Evolutionary conservation across 2,113 vertebrate species (phyloP).

Genomic region (Pangasianodon hypophthalmus): DNA sequence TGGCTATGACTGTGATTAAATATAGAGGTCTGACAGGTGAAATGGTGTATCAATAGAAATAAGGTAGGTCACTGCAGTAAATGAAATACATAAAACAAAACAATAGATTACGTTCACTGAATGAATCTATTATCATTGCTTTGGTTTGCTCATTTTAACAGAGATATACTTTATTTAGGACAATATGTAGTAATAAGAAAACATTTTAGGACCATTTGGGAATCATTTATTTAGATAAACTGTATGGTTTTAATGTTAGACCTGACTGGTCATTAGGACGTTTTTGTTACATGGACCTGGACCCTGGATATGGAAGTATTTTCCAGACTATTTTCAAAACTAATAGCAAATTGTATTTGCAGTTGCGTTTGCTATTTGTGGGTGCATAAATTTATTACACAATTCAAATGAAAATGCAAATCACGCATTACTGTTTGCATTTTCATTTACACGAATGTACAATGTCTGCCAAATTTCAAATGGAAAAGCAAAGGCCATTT

Average conservation of each 20-base stretch:
- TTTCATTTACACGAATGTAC: no score
- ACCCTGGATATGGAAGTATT: not conserved
- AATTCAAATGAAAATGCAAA: no score
- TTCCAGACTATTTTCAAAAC: no score
- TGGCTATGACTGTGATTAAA: not conserved
- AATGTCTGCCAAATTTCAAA: no score
- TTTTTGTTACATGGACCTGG: not conserved
- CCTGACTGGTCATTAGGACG: not conserved
- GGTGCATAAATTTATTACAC: no score
- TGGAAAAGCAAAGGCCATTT: no score
- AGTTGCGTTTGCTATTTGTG: no score
- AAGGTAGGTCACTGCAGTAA: not conserved
- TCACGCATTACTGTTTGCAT: no score
- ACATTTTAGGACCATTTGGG: no score
- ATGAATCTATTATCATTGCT: not conserved
- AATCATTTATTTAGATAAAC: not conserved
- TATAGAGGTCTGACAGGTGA: not conserved
- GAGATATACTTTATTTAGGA: not conserved
- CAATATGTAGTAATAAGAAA: not conserved
- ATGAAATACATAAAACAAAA: not conserved
- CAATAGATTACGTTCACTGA: not conserved
- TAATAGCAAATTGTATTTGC: no score
- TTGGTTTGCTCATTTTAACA: not conserved
- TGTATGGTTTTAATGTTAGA: not conserved
- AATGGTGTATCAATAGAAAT: not conserved